Conservation (phyloP, 2,797 vertebrate genomes). For the Hafferia zeledoni region DNA sequence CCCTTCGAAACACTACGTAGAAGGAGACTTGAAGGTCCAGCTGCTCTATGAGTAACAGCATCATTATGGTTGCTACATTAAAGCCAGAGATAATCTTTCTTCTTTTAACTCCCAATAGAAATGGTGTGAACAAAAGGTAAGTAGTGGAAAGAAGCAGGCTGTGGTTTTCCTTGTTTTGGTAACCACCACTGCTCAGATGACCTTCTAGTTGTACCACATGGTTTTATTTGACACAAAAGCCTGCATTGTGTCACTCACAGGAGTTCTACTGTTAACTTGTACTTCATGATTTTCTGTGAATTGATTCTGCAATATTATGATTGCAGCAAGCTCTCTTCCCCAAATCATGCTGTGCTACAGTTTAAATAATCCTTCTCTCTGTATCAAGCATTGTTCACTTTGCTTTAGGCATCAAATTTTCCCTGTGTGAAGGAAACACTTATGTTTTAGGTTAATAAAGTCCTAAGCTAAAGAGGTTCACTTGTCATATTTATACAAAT, state of each 20-base stretch:
- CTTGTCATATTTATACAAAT: background rate
- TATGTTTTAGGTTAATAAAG: background rate
- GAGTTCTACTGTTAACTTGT: background rate
- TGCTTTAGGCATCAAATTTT: background rate
- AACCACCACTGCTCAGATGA: background rate
- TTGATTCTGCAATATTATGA: background rate
- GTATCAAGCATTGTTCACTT: background rate
- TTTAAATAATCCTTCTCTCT: background rate
- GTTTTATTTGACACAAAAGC: background rate
- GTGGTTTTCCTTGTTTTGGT: background rate
- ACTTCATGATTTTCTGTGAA: background rate
- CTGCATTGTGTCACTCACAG: background rate
- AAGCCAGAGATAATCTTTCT: background rate
- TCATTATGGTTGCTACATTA: background rate
- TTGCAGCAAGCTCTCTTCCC: background rate
- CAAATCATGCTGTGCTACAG: background rate
- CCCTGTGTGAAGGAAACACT: background rate
- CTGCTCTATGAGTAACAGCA: background rate
- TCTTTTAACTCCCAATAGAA: background rate
- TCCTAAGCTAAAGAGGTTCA: background rate
- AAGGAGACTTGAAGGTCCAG: conserved; percentile 6
- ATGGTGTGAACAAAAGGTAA: background rate
- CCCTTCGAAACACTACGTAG: background rate
- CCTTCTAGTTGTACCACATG: background rate
- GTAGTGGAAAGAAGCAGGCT: background rate